Evolutionary conservation across 2,888 invertebrate genomes (phyloP).

Genomic region (Beris chalybata): DNA sequence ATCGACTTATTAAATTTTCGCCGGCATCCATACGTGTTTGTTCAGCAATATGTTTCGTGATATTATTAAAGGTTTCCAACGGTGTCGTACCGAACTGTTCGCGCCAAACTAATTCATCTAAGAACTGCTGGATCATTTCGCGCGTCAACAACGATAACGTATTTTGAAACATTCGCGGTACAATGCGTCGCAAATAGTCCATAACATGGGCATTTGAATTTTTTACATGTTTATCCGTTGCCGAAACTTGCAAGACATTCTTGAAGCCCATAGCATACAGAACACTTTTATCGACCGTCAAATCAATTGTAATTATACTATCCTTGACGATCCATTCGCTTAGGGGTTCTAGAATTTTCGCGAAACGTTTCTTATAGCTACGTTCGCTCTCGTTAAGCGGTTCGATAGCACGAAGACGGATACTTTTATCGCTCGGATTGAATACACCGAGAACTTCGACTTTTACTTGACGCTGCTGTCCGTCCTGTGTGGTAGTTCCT

Average conservation of each 20-base stretch:
- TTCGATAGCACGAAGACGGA: slow-evolving; percentile 80
- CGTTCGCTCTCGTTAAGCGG: slow-evolving; percentile 77
- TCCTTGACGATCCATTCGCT: slow-evolving; percentile 77
- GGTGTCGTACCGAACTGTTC: slow-evolving; percentile 81
- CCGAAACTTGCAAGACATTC: slow-evolving; percentile 68
- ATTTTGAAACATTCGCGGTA: slow-evolving; percentile 89
- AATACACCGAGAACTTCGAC: slow-evolving; percentile 85
- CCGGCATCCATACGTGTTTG: slow-evolving; percentile 72
- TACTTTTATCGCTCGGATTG: slow-evolving; percentile 71
- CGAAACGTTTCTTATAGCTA: slow-evolving; percentile 78
- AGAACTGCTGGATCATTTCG: slow-evolving; percentile 86
- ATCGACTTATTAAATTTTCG: slow-evolving; percentile 64
- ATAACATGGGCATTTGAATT: slow-evolving; percentile 76
- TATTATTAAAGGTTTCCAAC: slow-evolving; percentile 77
- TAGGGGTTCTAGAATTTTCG: slow-evolving; percentile 79
- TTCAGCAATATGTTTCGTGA: slow-evolving; percentile 76
- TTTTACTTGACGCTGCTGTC: slow-evolving; percentile 76
- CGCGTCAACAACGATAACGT: slow-evolving; percentile 78
- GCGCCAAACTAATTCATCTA: slow-evolving; percentile 88
- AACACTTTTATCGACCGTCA: slow-evolving; percentile 80
- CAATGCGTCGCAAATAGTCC: slow-evolving; percentile 83
- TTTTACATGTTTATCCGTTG: slow-evolving; percentile 55
- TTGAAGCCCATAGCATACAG: slow-evolving; percentile 77
- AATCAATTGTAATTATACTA: slow-evolving; percentile 77
- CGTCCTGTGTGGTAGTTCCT: slow-evolving; percentile 81